A percentile compares a stretch with the other conserved stretches of the same genome.
Conservation (phyloP, 1,140 invertebrate genomes). For the Heliconius hewitsoni region DNA sequence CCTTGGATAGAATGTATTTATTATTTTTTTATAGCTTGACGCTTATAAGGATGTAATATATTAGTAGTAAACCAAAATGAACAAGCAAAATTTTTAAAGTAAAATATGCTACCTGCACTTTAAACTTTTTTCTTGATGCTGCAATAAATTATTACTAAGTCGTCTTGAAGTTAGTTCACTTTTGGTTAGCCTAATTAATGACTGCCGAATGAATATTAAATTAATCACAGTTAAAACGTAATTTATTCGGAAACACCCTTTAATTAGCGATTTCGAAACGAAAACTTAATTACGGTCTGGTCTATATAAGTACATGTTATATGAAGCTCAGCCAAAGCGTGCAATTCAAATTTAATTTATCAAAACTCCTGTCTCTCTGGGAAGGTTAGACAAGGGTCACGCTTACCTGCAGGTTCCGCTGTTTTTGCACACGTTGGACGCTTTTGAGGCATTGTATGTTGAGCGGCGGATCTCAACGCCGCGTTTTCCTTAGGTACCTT, state of each 20-base stretch:
- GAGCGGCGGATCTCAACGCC: constrained; percentile 84
- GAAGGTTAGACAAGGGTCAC: constrained; percentile 35
- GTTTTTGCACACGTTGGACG: constrained; percentile 86
- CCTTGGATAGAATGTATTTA: no score
- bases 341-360: constrained; percentile 18
- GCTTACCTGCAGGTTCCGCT: constrained; percentile 89
- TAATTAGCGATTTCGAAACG: background rate
- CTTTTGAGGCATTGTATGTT: constrained; percentile 80
- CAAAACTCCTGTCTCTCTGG: constrained; percentile 21
- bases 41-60: no score
- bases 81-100: no score
- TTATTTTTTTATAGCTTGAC: no score
- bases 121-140: background rate
- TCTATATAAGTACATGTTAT: background rate
- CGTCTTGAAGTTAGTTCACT: background rate
- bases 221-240: constrained; percentile 4
- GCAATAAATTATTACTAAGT: background rate
- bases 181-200: background rate
- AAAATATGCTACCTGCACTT: background rate
- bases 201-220: background rate
- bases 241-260: background rate
- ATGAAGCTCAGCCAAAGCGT: background rate
- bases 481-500: constrained; percentile 47
- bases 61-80: no score
- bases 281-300: constrained; percentile 6